These are phyloP conservation scores for Machaerirhynchus nigripectus DNA, from an alignment of 2,113 vertebrate species.

Conservation along the genomic window DNA sequence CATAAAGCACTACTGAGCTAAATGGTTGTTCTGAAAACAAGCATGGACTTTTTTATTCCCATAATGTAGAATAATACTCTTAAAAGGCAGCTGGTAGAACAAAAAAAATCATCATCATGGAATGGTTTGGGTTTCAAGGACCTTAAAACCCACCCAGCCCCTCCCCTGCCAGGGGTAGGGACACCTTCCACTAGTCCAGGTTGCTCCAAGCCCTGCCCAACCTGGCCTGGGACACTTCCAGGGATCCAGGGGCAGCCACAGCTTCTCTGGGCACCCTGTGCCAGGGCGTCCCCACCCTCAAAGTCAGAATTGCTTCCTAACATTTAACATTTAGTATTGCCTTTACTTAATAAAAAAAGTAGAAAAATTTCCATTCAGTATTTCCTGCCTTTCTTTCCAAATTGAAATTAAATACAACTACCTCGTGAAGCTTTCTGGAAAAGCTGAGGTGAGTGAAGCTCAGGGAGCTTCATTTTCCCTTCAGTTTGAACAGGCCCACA, in stretches of 20 bases:
- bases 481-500: background rate
- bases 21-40: background rate
- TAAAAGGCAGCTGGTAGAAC: background rate
- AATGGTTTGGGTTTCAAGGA: background rate
- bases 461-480: background rate
- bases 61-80: background rate
- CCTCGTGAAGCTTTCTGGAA: background rate
- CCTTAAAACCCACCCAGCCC: rapidly evolving
- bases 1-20: background rate
- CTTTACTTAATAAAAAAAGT: background rate
- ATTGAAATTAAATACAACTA: background rate
- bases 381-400: background rate
- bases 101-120: background rate
- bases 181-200: rapidly evolving
- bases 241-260: background rate
- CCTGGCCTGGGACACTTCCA: background rate
- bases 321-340: background rate
- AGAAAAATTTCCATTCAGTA: background rate
- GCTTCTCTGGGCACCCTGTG: background rate
- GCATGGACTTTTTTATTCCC: background rate
- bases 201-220: rapidly evolving
- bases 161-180: background rate
- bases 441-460: background rate
- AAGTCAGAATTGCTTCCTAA: background rate
- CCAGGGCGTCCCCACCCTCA: background rate